Evolutionary conservation across 2,113 vertebrate species (phyloP).

Genomic region (Felis catus): DNA sequence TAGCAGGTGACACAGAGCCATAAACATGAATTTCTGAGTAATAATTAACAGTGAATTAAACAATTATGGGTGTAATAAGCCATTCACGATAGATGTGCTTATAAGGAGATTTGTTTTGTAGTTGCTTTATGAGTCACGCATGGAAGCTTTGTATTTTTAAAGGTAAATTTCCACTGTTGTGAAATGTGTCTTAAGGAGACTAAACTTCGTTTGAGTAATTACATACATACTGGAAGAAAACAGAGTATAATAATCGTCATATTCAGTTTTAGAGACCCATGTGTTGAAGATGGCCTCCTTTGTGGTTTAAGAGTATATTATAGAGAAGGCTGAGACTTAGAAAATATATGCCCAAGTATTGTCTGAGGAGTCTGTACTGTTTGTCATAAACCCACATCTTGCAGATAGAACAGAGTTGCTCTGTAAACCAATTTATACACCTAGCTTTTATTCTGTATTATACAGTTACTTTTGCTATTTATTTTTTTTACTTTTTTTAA

Average conservation of each 20-base stretch:
- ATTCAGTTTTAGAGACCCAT: constrained; percentile 54
- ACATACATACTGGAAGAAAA: constrained; percentile 29
- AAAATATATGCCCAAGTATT: constrained; percentile 22
- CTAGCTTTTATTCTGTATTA: not conserved
- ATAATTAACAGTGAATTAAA: constrained; percentile 75
- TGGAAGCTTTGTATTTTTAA: constrained; percentile 71
- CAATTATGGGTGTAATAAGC: constrained; percentile 73
- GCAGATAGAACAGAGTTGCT: constrained; percentile 52
- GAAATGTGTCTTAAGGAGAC: constrained; percentile 64
- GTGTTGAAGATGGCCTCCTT: constrained; percentile 16
- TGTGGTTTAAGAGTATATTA: not conserved
- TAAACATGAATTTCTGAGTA: constrained; percentile 75
- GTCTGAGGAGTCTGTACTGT: constrained; percentile 44
- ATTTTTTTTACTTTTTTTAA: not conserved
- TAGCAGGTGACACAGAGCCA: constrained; percentile 71
- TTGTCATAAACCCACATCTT: constrained; percentile 39
- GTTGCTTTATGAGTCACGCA: constrained; percentile 72
- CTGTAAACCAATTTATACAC: not conserved
- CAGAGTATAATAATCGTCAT: not conserved
- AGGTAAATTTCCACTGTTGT: constrained; percentile 74
- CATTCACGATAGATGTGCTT: constrained; percentile 67
- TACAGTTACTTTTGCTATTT: not conserved
- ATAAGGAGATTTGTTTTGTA: constrained; percentile 76
- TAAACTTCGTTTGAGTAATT: constrained; percentile 59
- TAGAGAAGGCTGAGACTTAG: not conserved